Evolutionary conservation across 2,888 invertebrate species (phyloP), one percentile per base, ranked within the genome.

Genomic region (Drosophila fungiperda): DNA sequence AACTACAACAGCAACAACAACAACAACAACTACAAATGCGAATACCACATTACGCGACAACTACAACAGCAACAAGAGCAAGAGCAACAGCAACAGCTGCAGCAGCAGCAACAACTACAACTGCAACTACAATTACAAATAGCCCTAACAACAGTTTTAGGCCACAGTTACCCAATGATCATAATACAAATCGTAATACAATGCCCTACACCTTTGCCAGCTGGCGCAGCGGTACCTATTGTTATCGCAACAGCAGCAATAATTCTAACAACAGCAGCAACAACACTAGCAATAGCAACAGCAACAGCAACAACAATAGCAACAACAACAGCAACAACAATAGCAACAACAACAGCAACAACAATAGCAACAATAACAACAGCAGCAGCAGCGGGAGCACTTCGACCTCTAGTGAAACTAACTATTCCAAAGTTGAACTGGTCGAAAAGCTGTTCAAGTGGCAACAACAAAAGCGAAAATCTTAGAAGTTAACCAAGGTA

Each of bases 391-490:
- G 36, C 67, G 61, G 67, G 40, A 75, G 54, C 55, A 69, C 67
- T 45, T 55, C 65, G 12, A 71, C 65, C 40, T 12, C 58, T 8
- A 70, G 66, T 72, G 80, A 72, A 67, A 78, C 73, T 53, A 76
- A 87, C 62, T 87, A 76, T 76, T 85, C 87, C 68, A 87, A 90
- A 74, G 87, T 90, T 54, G 89, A 87, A 68, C 63, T 87, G 50
- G 87, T 89, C 69, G 87, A 87, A 63, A 87, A 82, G 57, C 75
- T 87, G 53, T 87, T 87, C 64, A 73, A 60, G 84, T 90, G 82
- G 87, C 90, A 87, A 36, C 86, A 90, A 66, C 87, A 87, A 59
- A 83, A 88, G 65, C 88, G 76, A 80, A 89, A 87, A 85, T 52
- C 75, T 70, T 89, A 83, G 50, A 48, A 53, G 32, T 53, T 3